These are phyloP conservation scores for Pontoporia blainvillei DNA, from an alignment of 2,113 vertebrate species.

Conservation along the genomic window DNA sequence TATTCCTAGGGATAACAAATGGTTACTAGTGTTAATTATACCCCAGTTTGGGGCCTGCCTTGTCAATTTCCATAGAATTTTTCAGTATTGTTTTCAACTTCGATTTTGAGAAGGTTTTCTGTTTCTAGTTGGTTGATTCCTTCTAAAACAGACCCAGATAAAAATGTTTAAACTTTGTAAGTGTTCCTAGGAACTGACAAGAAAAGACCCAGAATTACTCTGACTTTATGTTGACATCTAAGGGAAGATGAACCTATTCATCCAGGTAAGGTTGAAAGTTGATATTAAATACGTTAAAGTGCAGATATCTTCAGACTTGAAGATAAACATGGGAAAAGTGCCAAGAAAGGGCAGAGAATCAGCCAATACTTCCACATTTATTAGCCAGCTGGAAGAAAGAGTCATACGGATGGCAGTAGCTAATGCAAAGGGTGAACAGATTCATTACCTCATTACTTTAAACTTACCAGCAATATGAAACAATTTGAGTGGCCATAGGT, in stretches of 20 bases:
- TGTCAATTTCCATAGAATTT: neutral
- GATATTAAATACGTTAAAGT: slow-evolving; percentile 3
- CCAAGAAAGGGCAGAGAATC: neutral
- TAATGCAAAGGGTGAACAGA: neutral
- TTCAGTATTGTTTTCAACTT: neutral
- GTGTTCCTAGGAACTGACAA: neutral
- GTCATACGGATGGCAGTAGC: no score
- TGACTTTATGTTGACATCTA: slow-evolving; percentile 19
- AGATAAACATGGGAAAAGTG: neutral
- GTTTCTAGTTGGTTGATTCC: neutral
- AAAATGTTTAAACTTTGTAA: neutral
- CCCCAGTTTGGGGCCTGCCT: neutral
- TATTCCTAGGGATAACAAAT: neutral
- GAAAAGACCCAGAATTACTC: slow-evolving; percentile 5
- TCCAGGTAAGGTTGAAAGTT: neutral
- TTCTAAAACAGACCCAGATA: neutral
- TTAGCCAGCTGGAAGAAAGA: neutral
- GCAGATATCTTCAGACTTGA: neutral
- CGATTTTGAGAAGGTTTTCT: neutral
- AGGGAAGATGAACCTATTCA: neutral
- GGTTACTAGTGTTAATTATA: neutral
- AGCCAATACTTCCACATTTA: neutral
- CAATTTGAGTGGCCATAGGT: neutral
- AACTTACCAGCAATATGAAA: neutral
- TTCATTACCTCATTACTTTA: neutral